Evolutionary conservation across 2,797 vertebrate species (phyloP).

Genomic region (Phalloptychus januarius): DNA sequence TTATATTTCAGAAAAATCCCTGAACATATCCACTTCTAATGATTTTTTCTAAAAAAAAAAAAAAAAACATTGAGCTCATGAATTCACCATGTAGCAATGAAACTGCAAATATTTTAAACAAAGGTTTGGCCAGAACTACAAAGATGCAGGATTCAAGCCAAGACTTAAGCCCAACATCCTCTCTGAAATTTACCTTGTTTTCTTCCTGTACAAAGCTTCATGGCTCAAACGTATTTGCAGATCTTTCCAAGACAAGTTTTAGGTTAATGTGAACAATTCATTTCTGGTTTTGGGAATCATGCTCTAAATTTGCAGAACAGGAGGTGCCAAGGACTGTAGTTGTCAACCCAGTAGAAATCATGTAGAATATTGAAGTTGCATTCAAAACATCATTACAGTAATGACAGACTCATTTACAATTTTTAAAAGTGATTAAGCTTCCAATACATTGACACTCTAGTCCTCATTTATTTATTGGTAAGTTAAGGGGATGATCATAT

Average conservation of each 20-base stretch:
- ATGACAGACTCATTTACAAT: background rate
- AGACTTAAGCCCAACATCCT: background rate
- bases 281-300: too few relatives aligned
- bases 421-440: background rate
- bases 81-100: background rate
- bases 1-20: background rate
- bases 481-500: conserved; percentile 75
- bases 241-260: background rate
- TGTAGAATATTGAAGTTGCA: background rate
- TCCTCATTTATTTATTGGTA: conserved; percentile 39
- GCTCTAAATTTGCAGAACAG: background rate
- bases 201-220: background rate
- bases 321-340: background rate
- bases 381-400: background rate
- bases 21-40: background rate
- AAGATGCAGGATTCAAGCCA: background rate
- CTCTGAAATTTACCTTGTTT: background rate
- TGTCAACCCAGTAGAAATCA: background rate
- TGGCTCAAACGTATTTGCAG: background rate
- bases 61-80: background rate
- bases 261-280: background rate
- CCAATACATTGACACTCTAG: background rate
- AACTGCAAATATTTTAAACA: background rate
- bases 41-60: too few relatives aligned
- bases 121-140: background rate